Percentiles rank a stretch among this genome's conserved stretches.
These are phyloP conservation scores for Glaucopsyche alexis DNA, from an alignment of 2,888 invertebrate genomes.

Conservation along the genomic window DNA sequence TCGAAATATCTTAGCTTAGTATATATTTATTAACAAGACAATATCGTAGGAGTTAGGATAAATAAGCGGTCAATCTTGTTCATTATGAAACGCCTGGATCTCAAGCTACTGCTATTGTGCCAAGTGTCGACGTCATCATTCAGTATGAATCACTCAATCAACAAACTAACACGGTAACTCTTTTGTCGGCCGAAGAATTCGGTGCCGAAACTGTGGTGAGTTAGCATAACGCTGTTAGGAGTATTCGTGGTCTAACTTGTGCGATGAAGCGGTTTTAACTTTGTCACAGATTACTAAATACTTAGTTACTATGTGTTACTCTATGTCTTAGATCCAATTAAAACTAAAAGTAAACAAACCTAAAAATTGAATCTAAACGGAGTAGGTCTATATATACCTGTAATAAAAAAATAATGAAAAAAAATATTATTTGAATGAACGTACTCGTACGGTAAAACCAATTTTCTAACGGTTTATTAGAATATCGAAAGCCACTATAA, in stretches of 20 bases:
- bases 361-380: too few relatives aligned
- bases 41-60: conserved; percentile 1
- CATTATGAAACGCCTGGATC: neutral
- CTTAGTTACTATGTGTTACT: too few relatives aligned
- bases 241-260: conserved; percentile 42
- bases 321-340: too few relatives aligned
- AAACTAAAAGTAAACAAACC: too few relatives aligned
- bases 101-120: conserved; percentile 40
- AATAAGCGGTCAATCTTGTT: conserved; percentile 7
- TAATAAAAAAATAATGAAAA: too few relatives aligned
- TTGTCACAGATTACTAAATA: too few relatives aligned
- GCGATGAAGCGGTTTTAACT: conserved; percentile 35
- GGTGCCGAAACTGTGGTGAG: conserved; percentile 60
- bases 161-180: conserved; percentile 57
- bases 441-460: too few relatives aligned
- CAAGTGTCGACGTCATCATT: conserved; percentile 45
- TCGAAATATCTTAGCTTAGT: too few relatives aligned
- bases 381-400: too few relatives aligned
- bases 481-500: too few relatives aligned
- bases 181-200: conserved; percentile 50
- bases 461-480: too few relatives aligned
- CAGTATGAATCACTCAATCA: conserved; percentile 68
- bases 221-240: conserved; percentile 54
- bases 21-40: neutral
- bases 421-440: too few relatives aligned